Evolutionary conservation across 2,113 vertebrate species (phyloP).

Genomic region (Tylochromis polylepis): DNA sequence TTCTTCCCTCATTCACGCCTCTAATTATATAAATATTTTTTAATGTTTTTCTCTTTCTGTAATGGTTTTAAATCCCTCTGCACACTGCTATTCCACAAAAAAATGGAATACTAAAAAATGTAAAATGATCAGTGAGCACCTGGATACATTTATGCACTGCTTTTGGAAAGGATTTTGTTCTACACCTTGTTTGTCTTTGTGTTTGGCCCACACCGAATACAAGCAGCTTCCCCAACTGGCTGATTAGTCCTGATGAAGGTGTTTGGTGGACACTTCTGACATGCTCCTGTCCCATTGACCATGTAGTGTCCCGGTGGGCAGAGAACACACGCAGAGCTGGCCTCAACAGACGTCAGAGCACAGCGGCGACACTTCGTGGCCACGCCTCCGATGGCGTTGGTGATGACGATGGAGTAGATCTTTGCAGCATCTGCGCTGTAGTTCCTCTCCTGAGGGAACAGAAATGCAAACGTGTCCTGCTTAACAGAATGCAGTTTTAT

Average conservation of each 20-base stretch:
- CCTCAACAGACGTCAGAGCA: slow-evolving; percentile 58
- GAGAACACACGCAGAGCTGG: slow-evolving; percentile 78
- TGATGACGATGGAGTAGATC: slow-evolving; percentile 88
- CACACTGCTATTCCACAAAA: accelerated
- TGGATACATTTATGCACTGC: not conserved
- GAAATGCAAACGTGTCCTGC: not conserved
- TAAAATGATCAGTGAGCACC: not conserved
- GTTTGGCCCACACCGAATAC: slow-evolving; percentile 82
- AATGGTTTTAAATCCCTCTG: not conserved
- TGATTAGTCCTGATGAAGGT: slow-evolving; percentile 78
- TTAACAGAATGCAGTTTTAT: not conserved
- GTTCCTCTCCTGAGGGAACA: slow-evolving; percentile 74
- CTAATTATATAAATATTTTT: not conserved
- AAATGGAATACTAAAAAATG: not conserved
- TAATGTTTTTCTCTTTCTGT: not conserved
- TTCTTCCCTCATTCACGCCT: not conserved
- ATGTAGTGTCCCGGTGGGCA: slow-evolving; percentile 83
- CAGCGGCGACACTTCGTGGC: slow-evolving; percentile 87
- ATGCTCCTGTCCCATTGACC: slow-evolving; percentile 71
- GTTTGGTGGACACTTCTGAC: slow-evolving; percentile 77
- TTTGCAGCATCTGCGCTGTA: slow-evolving; percentile 84
- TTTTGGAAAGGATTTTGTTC: not conserved
- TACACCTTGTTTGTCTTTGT: slow-evolving; percentile 82
- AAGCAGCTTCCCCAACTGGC: slow-evolving; percentile 74
- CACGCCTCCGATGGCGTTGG: slow-evolving; percentile 84